A percentile compares a stretch with the other conserved stretches of the same genome.
These are phyloP conservation scores for Triplophysa tibetana DNA, from an alignment of 2,113 vertebrate species.

Conservation along the genomic window DNA sequence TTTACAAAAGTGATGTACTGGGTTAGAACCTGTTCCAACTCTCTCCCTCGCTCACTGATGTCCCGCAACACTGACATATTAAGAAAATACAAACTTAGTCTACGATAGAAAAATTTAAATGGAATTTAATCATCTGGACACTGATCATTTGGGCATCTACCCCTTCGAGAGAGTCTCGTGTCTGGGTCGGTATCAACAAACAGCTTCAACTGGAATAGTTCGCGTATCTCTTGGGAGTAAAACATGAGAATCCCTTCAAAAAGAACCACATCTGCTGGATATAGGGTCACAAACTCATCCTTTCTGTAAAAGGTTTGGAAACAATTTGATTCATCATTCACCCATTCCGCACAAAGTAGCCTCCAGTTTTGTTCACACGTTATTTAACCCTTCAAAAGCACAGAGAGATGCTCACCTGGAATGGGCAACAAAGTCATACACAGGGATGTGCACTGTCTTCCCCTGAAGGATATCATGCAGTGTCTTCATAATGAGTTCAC, in stretches of 20 bases:
- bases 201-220: conserved; percentile 97
- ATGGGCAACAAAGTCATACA: conserved; percentile 96
- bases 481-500: conserved; percentile 89
- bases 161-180: conserved; percentile 93
- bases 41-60: conserved; percentile 88
- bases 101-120: too few species aligned
- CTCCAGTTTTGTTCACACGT: neutral
- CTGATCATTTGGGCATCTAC: conserved; percentile 63
- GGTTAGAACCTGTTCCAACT: conserved; percentile 90
- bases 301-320: conserved; percentile 75
- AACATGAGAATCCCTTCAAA: conserved; percentile 97
- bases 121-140: too few species aligned
- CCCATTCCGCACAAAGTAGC: neutral
- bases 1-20: conserved; percentile 98
- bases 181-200: conserved; percentile 96
- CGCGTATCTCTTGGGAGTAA: conserved; percentile 93
- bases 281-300: conserved; percentile 90
- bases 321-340: neutral
- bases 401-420: conserved; percentile 81
- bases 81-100: neutral
- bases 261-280: conserved; percentile 94
- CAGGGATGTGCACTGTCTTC: conserved; percentile 91
- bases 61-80: conserved; percentile 84
- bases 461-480: conserved; percentile 87
- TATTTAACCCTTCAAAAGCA: neutral